Conservation (phyloP, 2,888 invertebrate genomes). For the Ligdia adustata region DNA sequence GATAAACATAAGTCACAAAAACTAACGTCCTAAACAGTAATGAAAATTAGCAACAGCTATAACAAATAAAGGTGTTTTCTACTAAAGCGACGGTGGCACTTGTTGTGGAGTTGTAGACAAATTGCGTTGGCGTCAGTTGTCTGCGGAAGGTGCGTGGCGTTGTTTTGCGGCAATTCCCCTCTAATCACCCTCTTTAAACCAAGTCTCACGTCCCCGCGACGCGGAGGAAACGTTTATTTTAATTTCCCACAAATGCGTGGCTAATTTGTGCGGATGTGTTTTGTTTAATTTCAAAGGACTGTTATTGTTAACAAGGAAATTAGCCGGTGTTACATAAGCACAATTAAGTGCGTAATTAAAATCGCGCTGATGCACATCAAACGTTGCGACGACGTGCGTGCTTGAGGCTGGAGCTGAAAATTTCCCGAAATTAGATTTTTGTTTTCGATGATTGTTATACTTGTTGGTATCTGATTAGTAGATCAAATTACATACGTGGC, state of each 20-base stretch:
- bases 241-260: constrained; percentile 73
- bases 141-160: constrained; percentile 54
- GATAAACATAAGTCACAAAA: too few species aligned
- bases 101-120: constrained; percentile 34
- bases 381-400: constrained; percentile 1
- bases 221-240: constrained; percentile 71
- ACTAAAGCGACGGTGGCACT: constrained; percentile 7
- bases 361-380: constrained; percentile 21
- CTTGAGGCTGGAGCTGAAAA: neutral
- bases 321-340: constrained; percentile 33
- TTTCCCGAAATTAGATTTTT: neutral
- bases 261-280: constrained; percentile 70
- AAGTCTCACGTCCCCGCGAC: constrained; percentile 61
- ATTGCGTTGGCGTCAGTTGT: constrained; percentile 48
- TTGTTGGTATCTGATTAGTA: too few species aligned
- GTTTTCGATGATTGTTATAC: too few species aligned
- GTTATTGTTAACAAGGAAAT: constrained; percentile 46
- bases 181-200: constrained; percentile 73
- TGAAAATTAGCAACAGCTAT: too few species aligned
- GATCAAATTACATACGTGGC: too few species aligned
- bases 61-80: too few species aligned
- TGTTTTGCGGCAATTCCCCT: constrained; percentile 58
- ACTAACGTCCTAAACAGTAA: too few species aligned
- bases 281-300: constrained; percentile 68
- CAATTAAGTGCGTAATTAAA: constrained; percentile 31